Base-by-base conservation (phyloP, 1,140 invertebrate genomes). In the Homarus americanus region DNA sequence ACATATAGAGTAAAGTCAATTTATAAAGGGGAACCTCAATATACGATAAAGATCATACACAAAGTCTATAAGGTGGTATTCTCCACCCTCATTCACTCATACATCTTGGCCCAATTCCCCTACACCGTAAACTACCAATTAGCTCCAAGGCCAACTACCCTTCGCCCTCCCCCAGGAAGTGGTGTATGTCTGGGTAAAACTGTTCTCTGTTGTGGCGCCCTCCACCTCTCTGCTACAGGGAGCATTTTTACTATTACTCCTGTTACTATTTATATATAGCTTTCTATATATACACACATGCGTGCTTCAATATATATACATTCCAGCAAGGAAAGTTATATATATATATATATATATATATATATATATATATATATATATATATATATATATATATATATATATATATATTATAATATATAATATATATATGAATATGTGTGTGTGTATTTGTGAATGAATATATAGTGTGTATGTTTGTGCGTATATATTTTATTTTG, bases 271-370 rank as follows among this genome's bases (percentile, higher is more conserved):
- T 85, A 85, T 85, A 73, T 41, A 85, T 85, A 85, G 73, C 73
- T 72, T 73, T 85, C 73, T 73, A 85, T 75, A 85, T 85, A 85
- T 85, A 85, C 63, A 85, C n/a, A 85, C 63, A 85, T 49, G 73
- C 63, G 73, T 49, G 73, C 63, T 44, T 49, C 73, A 44, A 85
- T 49, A 85, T 73, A 85, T 73, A 85, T 73, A 85, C 20, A 85
- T 44, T 41, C 40, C 69, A n/a, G 69, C 36, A 69, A 3, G 69
- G n/a, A 83, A n/a, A 83, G n/a, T 69, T 24, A 69, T 69, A 83
- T 40, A 83, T 69, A 83, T 69, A 83, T 69, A 83, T 69, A 83
- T 69, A 83, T 69, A 83, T 69, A 83, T n/a, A 83, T 40, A 83
- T 40, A 83, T 40, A 83, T 40, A 83, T 69, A 83, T 40, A 83